Conservation (phyloP, 2,888 invertebrate species). For the Caenorhabditis angaria region DNA sequence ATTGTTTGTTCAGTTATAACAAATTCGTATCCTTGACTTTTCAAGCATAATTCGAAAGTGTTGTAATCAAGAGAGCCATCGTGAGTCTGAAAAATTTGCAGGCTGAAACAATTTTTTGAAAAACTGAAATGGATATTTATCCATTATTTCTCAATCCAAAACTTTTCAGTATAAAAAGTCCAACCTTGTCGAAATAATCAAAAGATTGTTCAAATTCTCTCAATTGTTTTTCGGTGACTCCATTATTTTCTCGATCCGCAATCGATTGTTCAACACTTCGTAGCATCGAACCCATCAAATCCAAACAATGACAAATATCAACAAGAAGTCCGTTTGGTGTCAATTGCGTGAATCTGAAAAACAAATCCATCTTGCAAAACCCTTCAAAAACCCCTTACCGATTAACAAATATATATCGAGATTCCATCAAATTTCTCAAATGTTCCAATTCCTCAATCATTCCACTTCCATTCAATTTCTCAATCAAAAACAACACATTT, state of each 20-base stretch:
- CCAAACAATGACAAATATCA: slow-evolving; percentile 26
- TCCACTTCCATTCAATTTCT: slow-evolving; percentile 19
- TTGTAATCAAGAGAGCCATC: slow-evolving; percentile 31
- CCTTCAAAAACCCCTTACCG: background rate
- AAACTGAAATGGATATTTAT: background rate
- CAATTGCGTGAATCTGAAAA: slow-evolving; percentile 9
- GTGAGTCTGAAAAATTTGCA: slow-evolving; percentile 15
- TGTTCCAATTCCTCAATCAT: slow-evolving; percentile 28
- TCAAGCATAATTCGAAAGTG: slow-evolving; percentile 26
- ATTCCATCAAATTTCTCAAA: slow-evolving; percentile 33
- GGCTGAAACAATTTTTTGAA: no score
- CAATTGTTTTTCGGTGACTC: slow-evolving; percentile 31
- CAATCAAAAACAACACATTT: slow-evolving; percentile 15
- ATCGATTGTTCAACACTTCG: slow-evolving; percentile 30
- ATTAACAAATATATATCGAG: slow-evolving; percentile 32
- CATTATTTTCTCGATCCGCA: slow-evolving; percentile 20
- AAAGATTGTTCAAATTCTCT: slow-evolving; percentile 29
- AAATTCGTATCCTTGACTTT: slow-evolving; percentile 33
- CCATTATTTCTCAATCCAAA: background rate
- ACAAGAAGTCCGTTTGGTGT: slow-evolving; percentile 26
- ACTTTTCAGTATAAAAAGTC: background rate
- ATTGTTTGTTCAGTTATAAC: slow-evolving; percentile 10
- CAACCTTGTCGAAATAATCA: slow-evolving; percentile 28
- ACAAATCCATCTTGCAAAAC: background rate
- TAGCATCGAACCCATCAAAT: slow-evolving; percentile 32